Evolutionary conservation across 2,113 vertebrate species (phyloP).

Genomic region (Tachuris rubrigastra): DNA sequence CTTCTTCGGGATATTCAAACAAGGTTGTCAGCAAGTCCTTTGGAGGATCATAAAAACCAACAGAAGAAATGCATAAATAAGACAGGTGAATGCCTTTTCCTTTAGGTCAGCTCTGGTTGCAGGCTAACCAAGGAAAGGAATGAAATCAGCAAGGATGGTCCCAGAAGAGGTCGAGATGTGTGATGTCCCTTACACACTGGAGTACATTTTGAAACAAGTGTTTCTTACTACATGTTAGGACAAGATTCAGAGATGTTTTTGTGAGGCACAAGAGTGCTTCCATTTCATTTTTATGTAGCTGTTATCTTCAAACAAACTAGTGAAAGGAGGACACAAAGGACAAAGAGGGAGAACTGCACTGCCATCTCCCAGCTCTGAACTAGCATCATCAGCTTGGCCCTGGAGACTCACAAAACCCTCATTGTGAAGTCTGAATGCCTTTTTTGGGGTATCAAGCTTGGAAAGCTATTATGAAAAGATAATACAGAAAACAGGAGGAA

Average conservation of each 20-base stretch:
- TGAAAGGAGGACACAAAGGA: neutral
- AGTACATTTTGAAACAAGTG: neutral
- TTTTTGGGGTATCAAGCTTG: neutral
- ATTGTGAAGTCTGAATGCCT: neutral
- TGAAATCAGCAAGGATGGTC: neutral
- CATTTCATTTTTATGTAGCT: neutral
- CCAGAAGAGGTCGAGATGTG: neutral
- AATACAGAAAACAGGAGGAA: neutral
- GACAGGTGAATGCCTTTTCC: neutral
- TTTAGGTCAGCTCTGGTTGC: neutral
- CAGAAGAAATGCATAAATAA: neutral
- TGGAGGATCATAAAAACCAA: neutral
- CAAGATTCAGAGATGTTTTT: neutral
- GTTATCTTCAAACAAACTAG: neutral
- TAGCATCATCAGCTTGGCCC: accelerated
- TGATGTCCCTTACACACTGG: neutral
- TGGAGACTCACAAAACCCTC: neutral
- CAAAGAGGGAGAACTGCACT: neutral
- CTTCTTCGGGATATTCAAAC: neutral
- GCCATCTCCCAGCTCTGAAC: neutral
- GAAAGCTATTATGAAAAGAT: neutral
- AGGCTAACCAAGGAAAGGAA: neutral
- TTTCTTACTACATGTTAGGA: neutral
- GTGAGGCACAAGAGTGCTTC: neutral
- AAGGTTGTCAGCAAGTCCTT: neutral